phyloP scores from a whole-genome alignment of 2,113 vertebrate genomes.

The Hypomesus transpacificus region DNA sequence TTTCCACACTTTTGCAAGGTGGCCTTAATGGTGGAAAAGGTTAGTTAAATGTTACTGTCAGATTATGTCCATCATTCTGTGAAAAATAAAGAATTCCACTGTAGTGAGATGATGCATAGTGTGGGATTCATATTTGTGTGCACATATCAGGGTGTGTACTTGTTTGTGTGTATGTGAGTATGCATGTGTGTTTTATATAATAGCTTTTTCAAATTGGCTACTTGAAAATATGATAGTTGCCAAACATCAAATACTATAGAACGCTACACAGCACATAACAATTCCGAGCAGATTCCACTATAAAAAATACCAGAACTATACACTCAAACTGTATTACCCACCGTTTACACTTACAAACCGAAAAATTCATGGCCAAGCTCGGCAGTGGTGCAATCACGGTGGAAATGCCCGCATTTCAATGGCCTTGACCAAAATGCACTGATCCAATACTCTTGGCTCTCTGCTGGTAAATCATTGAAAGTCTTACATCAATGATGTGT shows the following conservation, averaged over 20 bases:
- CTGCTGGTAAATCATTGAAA: conserved; percentile 44
- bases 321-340: too few species aligned
- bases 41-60: conserved; percentile 57
- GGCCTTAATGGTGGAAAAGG: conserved; percentile 24
- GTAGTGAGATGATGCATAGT: conserved; percentile 33
- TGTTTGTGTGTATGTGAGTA: conserved; percentile 16
- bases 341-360: too few species aligned
- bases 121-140: conserved; percentile 24
- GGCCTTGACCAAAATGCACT: conserved; percentile 1
- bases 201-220: background rate
- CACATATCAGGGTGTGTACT: background rate
- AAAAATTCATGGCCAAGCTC: background rate
- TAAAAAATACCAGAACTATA: too few species aligned
- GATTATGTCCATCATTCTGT: conserved; percentile 49
- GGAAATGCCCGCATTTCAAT: background rate
- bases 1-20: conserved; percentile 38
- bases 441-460: conserved; percentile 1
- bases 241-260: too few species aligned
- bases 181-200: background rate
- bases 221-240: too few species aligned
- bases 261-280: too few species aligned
- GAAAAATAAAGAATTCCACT: conserved; percentile 69
- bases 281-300: too few species aligned
- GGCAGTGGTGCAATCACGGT: background rate
- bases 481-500: background rate